Evolutionary conservation across 2,113 vertebrate species (phyloP), one percentile per base, ranked within the genome.

Genomic region (Caranx melampygus): DNA sequence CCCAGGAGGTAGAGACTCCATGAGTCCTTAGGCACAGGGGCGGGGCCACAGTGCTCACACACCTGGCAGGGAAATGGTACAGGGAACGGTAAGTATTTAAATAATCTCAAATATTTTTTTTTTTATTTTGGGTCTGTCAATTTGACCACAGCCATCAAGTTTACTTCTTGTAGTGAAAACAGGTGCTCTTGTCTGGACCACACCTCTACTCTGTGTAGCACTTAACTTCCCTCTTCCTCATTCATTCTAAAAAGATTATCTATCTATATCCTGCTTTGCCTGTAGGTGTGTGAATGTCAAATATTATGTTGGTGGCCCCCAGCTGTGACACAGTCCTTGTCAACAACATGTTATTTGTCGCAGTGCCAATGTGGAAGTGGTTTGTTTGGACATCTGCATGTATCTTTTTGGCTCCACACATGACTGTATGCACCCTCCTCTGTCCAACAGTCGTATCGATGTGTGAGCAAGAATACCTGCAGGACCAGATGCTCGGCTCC

Each of bases 1-100:
- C 76, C 93, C 45, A 98, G 92, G 88, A 97, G 90, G 37, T 95
- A 95, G 11, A 98, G 91, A 54, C 75, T 86, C 97, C 96, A 96
- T 0, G 63, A 47, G 0, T 35, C 62, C 0, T 87, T 58, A 0
- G 71, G 57, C 3, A 89, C 52, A 0, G 75, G 58, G 12, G 49
- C 82, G 2, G 81, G 49, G 40, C 72, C 34, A 0, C 86, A 85
- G 51, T 94, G 87, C 86, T 98, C 97, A 0, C 92, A 95, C 10
- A 83, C 95, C 97, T 99, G 37, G 3, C 14, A 75, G 18, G 20
- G 75, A 57, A 74, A 13, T 42, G 34, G 20, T 7, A 26, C 26
- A 26, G 26, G 26, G 26, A 26, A 26, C 26, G 26, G 26, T 26
- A 26, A 26, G 26, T 26, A 26, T 26, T 26, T 26, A 26, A 26